Percentiles rank a stretch among this genome's conserved stretches.
Evolutionary conservation across 2,888 invertebrate species (phyloP).

Genomic region (Piscicola geometra): DNA sequence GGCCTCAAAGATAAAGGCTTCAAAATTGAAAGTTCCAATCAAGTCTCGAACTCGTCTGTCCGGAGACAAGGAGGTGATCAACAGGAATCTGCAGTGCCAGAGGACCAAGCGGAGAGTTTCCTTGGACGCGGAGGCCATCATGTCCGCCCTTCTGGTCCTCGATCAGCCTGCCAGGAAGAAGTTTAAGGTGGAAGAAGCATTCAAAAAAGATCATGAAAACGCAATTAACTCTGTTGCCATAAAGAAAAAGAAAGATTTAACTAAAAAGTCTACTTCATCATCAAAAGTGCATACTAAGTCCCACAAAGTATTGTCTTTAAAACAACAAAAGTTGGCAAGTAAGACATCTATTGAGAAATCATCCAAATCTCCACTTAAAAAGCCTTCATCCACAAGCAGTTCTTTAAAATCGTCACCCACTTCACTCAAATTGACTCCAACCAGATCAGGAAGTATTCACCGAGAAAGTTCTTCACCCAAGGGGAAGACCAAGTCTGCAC

Average conservation of each 20-base stretch:
- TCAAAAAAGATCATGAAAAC: background rate
- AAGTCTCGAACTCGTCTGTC: background rate
- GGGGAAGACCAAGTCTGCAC: too few species aligned
- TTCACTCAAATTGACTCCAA: background rate
- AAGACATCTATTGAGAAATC: too few species aligned
- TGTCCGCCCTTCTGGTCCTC: slow-evolving; percentile 39
- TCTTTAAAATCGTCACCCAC: background rate
- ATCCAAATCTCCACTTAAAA: background rate
- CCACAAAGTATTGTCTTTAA: background rate
- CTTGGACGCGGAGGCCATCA: slow-evolving; percentile 43
- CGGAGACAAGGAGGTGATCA: background rate
- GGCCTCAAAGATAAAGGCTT: background rate
- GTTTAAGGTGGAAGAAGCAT: background rate
- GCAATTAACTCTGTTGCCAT: background rate
- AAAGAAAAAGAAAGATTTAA: background rate
- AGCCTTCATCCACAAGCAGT: background rate
- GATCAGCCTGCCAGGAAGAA: slow-evolving; percentile 29
- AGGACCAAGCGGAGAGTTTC: slow-evolving; percentile 42
- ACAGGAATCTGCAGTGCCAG: slow-evolving; percentile 11
- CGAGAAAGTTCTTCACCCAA: background rate
- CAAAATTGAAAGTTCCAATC: background rate
- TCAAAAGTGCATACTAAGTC: background rate
- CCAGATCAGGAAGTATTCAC: slow-evolving; percentile 2
- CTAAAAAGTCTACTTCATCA: background rate
- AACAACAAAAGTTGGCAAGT: too few species aligned